Evolutionary conservation across 1,140 invertebrate genomes (phyloP).

Genomic region (Nephila pilipes): DNA sequence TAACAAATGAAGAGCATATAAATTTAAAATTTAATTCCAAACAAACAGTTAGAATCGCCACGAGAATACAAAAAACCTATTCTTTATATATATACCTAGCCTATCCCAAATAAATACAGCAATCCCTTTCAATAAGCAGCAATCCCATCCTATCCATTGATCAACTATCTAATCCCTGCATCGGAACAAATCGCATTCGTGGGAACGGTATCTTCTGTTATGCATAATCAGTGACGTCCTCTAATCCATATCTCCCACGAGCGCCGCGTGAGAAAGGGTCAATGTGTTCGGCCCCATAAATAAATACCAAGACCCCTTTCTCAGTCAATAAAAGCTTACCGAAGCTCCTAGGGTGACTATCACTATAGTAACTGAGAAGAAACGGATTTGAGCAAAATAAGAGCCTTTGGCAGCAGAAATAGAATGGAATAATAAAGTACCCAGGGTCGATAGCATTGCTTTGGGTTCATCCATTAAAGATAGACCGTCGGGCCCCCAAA

Average conservation of each 20-base stretch:
- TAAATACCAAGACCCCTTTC: background rate
- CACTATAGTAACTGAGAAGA: background rate
- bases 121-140: no score
- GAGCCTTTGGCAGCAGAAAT: background rate
- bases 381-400: background rate
- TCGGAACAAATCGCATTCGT: background rate
- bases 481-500: background rate
- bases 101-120: no score
- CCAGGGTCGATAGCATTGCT: background rate
- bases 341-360: background rate
- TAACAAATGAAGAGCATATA: no score
- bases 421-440: constrained; percentile 25
- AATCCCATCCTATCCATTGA: no score
- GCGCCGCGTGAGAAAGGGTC: background rate
- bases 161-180: no score
- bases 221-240: background rate
- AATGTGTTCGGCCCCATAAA: background rate
- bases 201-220: background rate
- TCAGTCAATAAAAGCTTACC: background rate
- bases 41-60: no score
- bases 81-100: no score
- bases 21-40: no score
- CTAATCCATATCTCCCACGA: background rate
- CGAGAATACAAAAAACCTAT: no score
- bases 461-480: background rate